Evolutionary conservation across 2,888 invertebrate genomes (phyloP).

Genomic region (Artemia sinica): DNA sequence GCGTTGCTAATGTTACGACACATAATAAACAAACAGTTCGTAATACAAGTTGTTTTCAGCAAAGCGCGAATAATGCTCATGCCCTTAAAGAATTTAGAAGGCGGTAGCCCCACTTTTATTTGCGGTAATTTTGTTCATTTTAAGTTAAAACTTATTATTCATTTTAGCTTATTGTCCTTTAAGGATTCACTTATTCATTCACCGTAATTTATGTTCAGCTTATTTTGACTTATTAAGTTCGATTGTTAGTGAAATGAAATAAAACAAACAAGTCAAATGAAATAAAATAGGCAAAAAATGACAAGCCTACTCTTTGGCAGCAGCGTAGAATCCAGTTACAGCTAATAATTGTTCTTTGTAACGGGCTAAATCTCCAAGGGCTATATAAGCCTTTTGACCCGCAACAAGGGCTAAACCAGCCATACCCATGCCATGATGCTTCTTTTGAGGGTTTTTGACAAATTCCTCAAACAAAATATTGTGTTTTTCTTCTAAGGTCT

Average conservation of each 20-base stretch:
- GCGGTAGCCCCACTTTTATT: too few species aligned
- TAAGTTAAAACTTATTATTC: too few species aligned
- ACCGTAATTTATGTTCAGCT: background rate
- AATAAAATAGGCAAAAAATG: background rate
- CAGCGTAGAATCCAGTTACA: constrained; percentile 59
- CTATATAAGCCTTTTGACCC: constrained; percentile 69
- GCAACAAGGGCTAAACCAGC: constrained; percentile 60
- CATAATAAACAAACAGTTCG: too few species aligned
- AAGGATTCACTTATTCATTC: background rate
- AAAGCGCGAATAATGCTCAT: too few species aligned
- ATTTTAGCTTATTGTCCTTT: too few species aligned
- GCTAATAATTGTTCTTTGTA: constrained; percentile 66
- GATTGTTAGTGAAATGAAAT: background rate
- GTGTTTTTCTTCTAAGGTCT: constrained; percentile 53
- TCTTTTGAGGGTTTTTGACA: constrained; percentile 35
- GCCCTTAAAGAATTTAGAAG: too few species aligned
- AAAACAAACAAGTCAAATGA: background rate
- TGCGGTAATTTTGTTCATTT: too few species aligned
- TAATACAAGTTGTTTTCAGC: too few species aligned
- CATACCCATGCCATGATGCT: constrained; percentile 46
- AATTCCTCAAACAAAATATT: constrained; percentile 44
- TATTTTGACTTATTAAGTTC: background rate
- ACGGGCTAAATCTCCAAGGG: constrained; percentile 76
- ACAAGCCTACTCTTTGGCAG: constrained; percentile 46
- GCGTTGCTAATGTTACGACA: too few species aligned